Evolutionary conservation across 2,113 vertebrate genomes (phyloP).

Genomic region (Regulus satrapa): DNA sequence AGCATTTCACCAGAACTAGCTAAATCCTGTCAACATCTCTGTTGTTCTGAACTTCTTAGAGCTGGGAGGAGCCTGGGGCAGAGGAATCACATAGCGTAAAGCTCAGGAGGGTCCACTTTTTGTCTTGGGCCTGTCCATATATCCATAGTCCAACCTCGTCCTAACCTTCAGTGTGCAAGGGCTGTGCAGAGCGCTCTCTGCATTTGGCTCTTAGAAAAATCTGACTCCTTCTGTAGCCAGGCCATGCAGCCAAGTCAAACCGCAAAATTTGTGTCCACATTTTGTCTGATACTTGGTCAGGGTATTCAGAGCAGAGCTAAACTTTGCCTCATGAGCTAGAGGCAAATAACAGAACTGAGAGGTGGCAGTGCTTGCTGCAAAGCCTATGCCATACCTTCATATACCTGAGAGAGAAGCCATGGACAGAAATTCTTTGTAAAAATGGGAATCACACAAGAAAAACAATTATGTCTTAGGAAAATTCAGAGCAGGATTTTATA

Average conservation of each 20-base stretch:
- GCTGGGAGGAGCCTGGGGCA: background rate
- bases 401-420: background rate
- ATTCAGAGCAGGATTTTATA: background rate
- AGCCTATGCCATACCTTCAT: background rate
- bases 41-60: background rate
- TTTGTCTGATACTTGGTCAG: background rate
- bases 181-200: background rate
- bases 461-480: background rate
- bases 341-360: background rate
- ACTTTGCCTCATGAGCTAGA: background rate
- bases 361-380: background rate
- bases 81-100: background rate
- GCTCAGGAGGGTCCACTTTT: background rate
- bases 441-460: background rate
- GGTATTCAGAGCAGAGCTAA: background rate
- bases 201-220: background rate
- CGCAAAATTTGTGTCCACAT: background rate
- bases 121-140: background rate
- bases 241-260: background rate
- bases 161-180: background rate
- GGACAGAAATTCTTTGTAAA: background rate
- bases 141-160: background rate
- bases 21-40: background rate
- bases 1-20: background rate
- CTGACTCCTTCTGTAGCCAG: background rate